Conservation (phyloP, 1,140 invertebrate genomes). For the Eriocheir sinensis region DNA sequence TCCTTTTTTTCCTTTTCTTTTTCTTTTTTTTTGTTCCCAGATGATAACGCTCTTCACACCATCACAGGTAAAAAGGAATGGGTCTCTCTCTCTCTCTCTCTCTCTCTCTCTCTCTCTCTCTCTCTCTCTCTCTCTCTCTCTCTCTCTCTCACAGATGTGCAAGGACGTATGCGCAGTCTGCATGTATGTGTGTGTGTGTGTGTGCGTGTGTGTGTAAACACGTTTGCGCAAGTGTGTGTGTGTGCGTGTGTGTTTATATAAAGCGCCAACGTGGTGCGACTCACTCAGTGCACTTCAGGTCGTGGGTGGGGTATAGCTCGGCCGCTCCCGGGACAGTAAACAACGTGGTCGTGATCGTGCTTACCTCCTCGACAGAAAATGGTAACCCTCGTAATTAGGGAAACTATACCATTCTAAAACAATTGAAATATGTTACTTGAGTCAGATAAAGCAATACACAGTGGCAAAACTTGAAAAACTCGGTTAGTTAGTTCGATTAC, state of each 20-base stretch:
- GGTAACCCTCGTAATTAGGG: too few relatives aligned
- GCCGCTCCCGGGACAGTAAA: background rate
- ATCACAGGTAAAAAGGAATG: too few relatives aligned
- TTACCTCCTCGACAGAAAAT: too few relatives aligned
- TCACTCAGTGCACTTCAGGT: background rate
- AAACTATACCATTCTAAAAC: too few relatives aligned
- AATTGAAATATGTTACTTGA: too few relatives aligned
- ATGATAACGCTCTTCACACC: too few relatives aligned
- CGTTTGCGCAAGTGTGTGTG: background rate
- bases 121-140: conserved; percentile 4
- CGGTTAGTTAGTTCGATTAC: too few relatives aligned
- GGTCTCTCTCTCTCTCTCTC: background rate
- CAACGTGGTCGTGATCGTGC: background rate
- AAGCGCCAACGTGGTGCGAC: background rate
- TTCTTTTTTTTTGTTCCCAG: too few relatives aligned
- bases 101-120: conserved; percentile 4
- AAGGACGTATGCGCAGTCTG: background rate
- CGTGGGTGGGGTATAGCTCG: background rate
- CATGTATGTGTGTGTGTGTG: too few relatives aligned
- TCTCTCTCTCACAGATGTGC: background rate
- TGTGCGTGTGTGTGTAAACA: background rate
- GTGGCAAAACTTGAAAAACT: too few relatives aligned
- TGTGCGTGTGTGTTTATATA: background rate
- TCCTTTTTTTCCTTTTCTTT: too few relatives aligned
- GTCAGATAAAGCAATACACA: too few relatives aligned